phyloP scores from a whole-genome alignment of 2,797 vertebrate species.

The Botia kubotai region DNA sequence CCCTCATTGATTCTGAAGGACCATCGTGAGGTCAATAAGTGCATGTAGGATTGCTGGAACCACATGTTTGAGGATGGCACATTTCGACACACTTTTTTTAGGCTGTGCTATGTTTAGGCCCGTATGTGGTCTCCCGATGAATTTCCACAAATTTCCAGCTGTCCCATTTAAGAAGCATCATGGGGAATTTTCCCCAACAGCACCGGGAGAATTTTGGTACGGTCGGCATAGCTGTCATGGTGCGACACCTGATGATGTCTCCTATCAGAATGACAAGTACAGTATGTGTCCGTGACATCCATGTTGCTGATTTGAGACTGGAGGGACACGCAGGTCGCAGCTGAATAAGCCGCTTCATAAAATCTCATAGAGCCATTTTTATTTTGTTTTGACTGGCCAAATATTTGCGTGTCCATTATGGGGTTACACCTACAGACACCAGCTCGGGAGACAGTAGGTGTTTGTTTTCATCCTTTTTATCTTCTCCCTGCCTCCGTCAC shows the following conservation, averaged over 20 bases:
- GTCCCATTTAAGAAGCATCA: slow-evolving; percentile 65
- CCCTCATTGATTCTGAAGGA: not conserved
- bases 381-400: slow-evolving; percentile 83
- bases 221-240: slow-evolving; percentile 63
- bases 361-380: slow-evolving; percentile 68
- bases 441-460: slow-evolving; percentile 74
- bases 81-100: slow-evolving; percentile 2
- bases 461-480: slow-evolving; percentile 78
- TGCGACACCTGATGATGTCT: slow-evolving; percentile 62
- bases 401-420: slow-evolving; percentile 82
- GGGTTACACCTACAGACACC: slow-evolving; percentile 81
- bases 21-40: not conserved
- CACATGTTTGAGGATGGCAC: slow-evolving; percentile 55
- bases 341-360: slow-evolving; percentile 66
- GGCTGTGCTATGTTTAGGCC: slow-evolving; percentile 62
- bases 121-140: slow-evolving; percentile 62
- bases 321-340: slow-evolving; percentile 62
- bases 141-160: slow-evolving; percentile 68
- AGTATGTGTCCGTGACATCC: slow-evolving; percentile 68
- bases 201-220: slow-evolving; percentile 62
- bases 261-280: slow-evolving; percentile 60
- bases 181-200: slow-evolving; percentile 53
- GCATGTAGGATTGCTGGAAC: not conserved
- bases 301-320: slow-evolving; percentile 67
- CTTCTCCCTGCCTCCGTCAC: slow-evolving; percentile 66